Base-by-base conservation (phyloP, 2,113 vertebrate genomes). In the Platysternon megacephalum region DNA sequence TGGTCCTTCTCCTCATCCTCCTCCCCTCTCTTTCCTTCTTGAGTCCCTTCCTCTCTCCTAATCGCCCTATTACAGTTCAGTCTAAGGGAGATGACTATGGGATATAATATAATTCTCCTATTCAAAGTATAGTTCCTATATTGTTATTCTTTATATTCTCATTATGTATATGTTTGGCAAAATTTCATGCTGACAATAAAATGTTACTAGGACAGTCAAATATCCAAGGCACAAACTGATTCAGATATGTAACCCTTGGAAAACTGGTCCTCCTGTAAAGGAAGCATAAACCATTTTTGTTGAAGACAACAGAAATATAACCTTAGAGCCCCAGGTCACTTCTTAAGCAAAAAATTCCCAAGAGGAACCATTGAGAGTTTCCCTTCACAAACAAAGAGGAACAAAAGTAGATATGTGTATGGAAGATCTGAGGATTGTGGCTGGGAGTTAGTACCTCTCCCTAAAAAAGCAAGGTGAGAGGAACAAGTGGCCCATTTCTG, bases 401-500 rank as follows among this genome's bases (percentile, higher is more conserved):
- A 24, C 6, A 93, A 32, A 93, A 82, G 1, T 56, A 82, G 29
- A 29, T 88, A 32, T 26, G 55, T 91, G 17, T 85, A 29, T 44
- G 42, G 39, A 44, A 44, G 21, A 76, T 6, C 39, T 42, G 39
- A 90, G 49, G 52, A 26, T 76, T 76, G n/a, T 76, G 72, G 42
- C 4, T 79, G 49, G 12, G 21, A 2, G 3, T 14, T 92, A 92
- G 51, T 84, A 51, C 21, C 39, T 82, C 92, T 82, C 24, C 51
- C 42, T 84, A 28, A 35, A 8, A 89, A 91, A 83, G 26, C 24
- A 80, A 96, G 46, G 14, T 88, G 65, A 88, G 90, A 92, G 92
- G 35, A 46, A 85, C 28, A 92, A 72, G 58, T 82, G n/a, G 48
- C 61, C 39, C 24, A 29, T 93, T 93, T 93, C 89, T 94, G 84